Conservation (phyloP, 1,140 invertebrate genomes). For the Nymphalis io region DNA sequence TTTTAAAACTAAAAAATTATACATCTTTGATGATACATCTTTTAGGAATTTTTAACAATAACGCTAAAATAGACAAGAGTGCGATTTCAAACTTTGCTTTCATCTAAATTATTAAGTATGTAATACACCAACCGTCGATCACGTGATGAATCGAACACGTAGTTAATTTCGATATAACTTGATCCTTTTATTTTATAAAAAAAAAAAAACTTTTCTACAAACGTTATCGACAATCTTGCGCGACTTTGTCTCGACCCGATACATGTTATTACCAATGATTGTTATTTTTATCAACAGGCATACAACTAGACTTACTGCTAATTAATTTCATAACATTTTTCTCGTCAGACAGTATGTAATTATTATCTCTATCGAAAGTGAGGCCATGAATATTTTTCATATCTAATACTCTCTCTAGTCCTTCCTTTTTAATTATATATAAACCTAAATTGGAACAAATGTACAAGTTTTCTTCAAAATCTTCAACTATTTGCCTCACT, state of each 20-base stretch:
- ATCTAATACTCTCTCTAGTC: conserved; percentile 47
- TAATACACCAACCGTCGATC: too few relatives aligned
- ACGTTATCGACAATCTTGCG: too few relatives aligned
- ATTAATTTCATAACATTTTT: conserved; percentile 50
- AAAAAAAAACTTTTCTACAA: too few relatives aligned
- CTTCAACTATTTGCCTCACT: conserved; percentile 56
- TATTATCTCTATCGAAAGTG: conserved; percentile 61
- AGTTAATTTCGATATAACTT: too few relatives aligned
- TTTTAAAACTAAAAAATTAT: too few relatives aligned
- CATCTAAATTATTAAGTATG: too few relatives aligned
- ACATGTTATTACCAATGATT: not conserved
- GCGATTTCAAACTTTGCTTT: too few relatives aligned
- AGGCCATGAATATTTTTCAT: conserved; percentile 57
- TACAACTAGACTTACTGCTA: conserved; percentile 46
- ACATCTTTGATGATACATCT: too few relatives aligned
- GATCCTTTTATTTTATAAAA: too few relatives aligned
- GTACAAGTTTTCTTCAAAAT: conserved; percentile 52
- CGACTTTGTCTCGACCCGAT: not conserved
- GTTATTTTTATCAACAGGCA: conserved; percentile 21
- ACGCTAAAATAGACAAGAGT: too few relatives aligned
- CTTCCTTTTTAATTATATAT: conserved; percentile 38
- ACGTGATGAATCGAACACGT: too few relatives aligned
- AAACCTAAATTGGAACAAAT: conserved; percentile 57
- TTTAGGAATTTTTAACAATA: too few relatives aligned
- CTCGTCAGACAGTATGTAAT: conserved; percentile 56